These are phyloP conservation scores for Myiotriccus ornatus DNA, from an alignment of 2,797 vertebrate genomes.

Conservation along the genomic window DNA sequence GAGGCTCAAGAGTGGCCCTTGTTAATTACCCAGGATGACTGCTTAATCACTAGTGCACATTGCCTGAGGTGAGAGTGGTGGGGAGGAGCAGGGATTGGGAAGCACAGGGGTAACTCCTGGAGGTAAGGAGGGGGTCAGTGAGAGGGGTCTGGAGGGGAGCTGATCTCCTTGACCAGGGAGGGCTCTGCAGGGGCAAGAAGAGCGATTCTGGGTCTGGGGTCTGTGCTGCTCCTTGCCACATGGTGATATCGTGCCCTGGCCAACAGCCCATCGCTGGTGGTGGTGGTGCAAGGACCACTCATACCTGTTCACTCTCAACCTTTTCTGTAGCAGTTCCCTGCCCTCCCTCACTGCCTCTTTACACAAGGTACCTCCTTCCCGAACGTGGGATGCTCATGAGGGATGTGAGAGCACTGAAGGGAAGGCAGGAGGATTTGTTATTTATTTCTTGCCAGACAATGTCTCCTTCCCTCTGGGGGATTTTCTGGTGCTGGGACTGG, in stretches of 20 bases:
- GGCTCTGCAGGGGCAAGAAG: not conserved
- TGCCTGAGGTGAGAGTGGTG: not conserved
- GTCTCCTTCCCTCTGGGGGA: not conserved
- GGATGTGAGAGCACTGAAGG: not conserved
- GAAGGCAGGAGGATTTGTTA: not conserved
- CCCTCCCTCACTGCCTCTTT: not conserved
- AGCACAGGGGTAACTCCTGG: not conserved
- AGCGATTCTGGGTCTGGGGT: not conserved
- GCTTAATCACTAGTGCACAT: not conserved
- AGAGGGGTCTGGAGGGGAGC: not conserved
- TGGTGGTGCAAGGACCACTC: not conserved
- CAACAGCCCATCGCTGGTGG: fast-evolving
- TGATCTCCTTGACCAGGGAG: not conserved
- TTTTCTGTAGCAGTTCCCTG: not conserved
- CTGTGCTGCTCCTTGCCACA: not conserved
- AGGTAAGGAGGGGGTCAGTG: not conserved
- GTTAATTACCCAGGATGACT: not conserved
- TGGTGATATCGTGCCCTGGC: not conserved
- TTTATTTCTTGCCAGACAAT: not conserved
- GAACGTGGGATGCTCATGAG: not conserved
- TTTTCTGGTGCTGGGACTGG: not conserved
- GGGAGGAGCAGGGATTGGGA: not conserved
- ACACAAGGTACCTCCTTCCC: not conserved
- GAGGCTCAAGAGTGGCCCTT: not conserved
- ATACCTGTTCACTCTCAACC: not conserved